Evolutionary conservation across 92 coral and sea anemone species (phyloP), one percentile per base, ranked within the genome.

Genomic region (Palythoa caribaeorum): DNA sequence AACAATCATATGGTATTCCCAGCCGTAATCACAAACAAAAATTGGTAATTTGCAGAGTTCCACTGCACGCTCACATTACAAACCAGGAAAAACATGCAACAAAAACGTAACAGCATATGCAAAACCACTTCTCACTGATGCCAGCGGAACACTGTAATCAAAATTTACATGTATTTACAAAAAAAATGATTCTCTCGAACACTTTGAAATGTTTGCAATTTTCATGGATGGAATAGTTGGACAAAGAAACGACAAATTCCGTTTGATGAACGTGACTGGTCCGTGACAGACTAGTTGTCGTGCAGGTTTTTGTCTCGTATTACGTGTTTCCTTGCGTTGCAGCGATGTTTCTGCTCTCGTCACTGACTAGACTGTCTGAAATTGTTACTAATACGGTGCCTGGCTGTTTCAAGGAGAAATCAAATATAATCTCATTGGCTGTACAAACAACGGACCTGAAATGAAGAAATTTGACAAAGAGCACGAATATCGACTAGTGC

Each of bases 231-330:
- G 48, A 44, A 44, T 44, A 6, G 48, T 44, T 44, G 48, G 48
- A 28, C 28, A 28, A 0, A 28, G 28, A 28, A 28, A 53, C 59
- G 59, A 53, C 59, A 53, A 53, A 53, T 13, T 53, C 59, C 9
- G 8, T 53, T 13, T 53, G 59, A 57, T 16, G 65, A 11, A 11
- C n/a, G 65, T 57, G 65, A 57, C 65, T 44, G 65, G 65, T 57
- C 65, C 65, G 65, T 57, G 65, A 57, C 65, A 57, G 65, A 57
- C 65, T 57, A 57, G n/a, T 57, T 57, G 71, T 65, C 71, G 71
- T 65, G 71, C n/a, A 65, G 71, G 37, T 65, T 65, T 7, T n/a
- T 65, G 71, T 14, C 71, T 65, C 35, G 71, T 9, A 65, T 14
- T 65, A 65, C 35, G 71, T 65, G 17, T 65, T 65, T 65, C 35